These are phyloP conservation scores for Zosterops lateralis DNA, from an alignment of 2,113 vertebrate species.

Conservation along the genomic window DNA sequence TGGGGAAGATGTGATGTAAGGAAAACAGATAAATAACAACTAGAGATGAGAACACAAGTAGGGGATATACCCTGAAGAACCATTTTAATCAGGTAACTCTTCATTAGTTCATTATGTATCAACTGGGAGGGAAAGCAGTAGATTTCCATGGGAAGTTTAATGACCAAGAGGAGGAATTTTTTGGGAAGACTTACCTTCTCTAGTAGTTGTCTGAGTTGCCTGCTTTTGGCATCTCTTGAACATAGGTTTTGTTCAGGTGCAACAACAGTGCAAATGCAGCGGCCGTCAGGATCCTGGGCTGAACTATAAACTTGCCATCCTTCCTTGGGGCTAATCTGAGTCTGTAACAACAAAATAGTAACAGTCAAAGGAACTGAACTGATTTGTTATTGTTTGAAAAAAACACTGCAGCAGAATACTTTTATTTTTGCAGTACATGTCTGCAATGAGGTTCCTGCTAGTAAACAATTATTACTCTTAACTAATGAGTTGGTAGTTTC, in stretches of 20 bases:
- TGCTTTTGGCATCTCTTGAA: constrained; percentile 95
- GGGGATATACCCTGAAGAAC: neutral
- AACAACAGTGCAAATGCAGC: constrained; percentile 97
- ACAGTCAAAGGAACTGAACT: neutral
- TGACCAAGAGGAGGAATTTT: neutral
- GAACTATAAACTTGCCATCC: constrained; percentile 99
- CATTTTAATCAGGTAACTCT: neutral
- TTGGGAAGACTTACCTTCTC: constrained; percentile 85
- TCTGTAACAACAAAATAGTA: constrained; percentile 73
- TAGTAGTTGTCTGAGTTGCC: constrained; percentile 92
- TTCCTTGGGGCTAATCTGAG: constrained; percentile 91
- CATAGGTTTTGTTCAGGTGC: constrained; percentile 96
- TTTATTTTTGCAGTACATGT: neutral
- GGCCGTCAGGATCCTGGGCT: constrained; percentile 93
- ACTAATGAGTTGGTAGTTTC: neutral
- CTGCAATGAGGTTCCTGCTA: neutral
- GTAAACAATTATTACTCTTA: neutral
- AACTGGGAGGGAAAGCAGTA: neutral
- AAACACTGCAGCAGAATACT: neutral
- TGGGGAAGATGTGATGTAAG: neutral
- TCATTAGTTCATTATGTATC: neutral
- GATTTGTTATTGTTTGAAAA: neutral
- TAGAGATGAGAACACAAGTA: neutral
- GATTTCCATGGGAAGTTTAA: neutral
- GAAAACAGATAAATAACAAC: neutral